phyloP scores from a whole-genome alignment of 2,888 invertebrate species.

The Tryphoninae sp. region DNA sequence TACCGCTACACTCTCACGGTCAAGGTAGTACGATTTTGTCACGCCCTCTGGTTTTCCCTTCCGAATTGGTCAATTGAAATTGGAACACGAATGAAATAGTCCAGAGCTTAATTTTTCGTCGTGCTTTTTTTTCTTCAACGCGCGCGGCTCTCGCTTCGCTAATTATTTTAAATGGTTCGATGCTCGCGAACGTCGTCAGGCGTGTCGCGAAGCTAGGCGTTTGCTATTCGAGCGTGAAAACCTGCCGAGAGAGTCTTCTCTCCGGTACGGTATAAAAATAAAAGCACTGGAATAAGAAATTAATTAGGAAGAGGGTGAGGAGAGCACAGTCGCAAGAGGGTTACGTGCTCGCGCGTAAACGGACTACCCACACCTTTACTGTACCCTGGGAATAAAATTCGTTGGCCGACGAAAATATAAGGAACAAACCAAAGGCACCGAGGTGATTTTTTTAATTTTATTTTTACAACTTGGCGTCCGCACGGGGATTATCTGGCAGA shows the following conservation, averaged over 20 bases:
- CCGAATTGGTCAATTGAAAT: conserved; percentile 29
- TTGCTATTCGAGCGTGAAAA: conserved; percentile 28
- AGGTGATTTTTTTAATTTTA: not conserved
- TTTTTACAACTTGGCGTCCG: not conserved
- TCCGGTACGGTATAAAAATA: conserved; percentile 23
- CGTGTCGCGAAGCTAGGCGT: conserved; percentile 14
- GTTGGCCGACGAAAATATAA: not conserved
- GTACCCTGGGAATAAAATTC: conserved; percentile 8
- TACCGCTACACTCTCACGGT: not conserved
- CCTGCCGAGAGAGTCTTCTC: not conserved
- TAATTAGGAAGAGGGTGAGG: conserved; percentile 38
- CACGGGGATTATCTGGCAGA: too few species aligned
- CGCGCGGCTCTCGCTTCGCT: not conserved
- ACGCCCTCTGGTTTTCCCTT: conserved; percentile 6
- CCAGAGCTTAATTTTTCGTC: conserved; percentile 26
- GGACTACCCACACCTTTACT: not conserved
- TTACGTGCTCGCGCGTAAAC: conserved; percentile 23
- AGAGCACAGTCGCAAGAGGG: not conserved
- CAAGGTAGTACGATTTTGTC: conserved; percentile 20
- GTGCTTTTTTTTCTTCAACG: not conserved
- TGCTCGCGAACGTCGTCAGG: conserved; percentile 3
- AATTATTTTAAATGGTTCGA: conserved; percentile 39
- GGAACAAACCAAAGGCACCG: not conserved
- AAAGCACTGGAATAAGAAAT: conserved; percentile 39
- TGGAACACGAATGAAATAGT: conserved; percentile 23